Conservation (phyloP, 2,888 invertebrate genomes). For the Trypoxylon attenuatum region DNA sequence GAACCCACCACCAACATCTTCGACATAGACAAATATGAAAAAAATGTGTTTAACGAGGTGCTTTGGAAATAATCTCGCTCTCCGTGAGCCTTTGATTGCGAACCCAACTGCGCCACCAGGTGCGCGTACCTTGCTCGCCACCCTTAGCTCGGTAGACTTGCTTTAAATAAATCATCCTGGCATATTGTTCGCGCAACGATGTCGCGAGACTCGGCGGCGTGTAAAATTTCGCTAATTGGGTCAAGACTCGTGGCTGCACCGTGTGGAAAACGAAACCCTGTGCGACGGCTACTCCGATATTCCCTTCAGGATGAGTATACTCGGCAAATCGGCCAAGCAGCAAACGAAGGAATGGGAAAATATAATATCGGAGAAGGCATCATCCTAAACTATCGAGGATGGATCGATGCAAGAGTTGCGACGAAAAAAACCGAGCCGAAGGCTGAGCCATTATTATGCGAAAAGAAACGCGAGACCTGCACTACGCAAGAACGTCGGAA, state of each 20-base stretch:
- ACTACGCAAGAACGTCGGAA: slow-evolving; percentile 26
- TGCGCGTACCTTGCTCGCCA: too few relatives aligned
- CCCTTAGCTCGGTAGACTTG: too few relatives aligned
- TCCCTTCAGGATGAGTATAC: too few relatives aligned
- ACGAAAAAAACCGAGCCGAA: slow-evolving; percentile 7
- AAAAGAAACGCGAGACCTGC: slow-evolving; percentile 14
- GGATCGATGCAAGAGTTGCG: slow-evolving; percentile 29
- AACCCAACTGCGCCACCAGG: too few relatives aligned
- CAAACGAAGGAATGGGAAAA: background rate
- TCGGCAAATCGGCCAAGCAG: background rate
- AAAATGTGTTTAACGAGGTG: slow-evolving; percentile 46
- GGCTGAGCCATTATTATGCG: slow-evolving; percentile 21
- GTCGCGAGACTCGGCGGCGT: too few relatives aligned
- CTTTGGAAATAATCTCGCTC: slow-evolving; percentile 35
- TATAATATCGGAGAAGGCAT: background rate
- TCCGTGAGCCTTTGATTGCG: too few relatives aligned
- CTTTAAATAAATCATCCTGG: too few relatives aligned
- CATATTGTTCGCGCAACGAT: too few relatives aligned
- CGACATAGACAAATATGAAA: slow-evolving; percentile 1
- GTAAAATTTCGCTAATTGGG: background rate
- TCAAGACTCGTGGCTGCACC: background rate
- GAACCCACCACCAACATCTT: background rate
- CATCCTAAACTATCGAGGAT: background rate
- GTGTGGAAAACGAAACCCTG: background rate
- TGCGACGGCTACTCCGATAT: too few relatives aligned